Evolutionary conservation across 2,113 vertebrate species (phyloP).

Genomic region (Maccullochella peelii): DNA sequence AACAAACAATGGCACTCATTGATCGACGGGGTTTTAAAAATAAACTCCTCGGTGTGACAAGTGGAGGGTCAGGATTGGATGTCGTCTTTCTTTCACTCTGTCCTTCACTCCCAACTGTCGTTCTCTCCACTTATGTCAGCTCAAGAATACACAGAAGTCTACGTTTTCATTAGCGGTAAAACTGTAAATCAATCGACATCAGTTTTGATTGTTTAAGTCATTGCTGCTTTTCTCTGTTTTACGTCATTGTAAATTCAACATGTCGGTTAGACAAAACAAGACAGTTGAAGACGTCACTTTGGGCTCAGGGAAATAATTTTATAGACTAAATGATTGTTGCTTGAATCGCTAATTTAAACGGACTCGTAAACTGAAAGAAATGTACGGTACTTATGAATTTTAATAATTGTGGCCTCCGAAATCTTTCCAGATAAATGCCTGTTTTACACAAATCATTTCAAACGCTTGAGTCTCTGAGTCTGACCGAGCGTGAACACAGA

Average conservation of each 20-base stretch:
- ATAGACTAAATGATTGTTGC: too few species aligned
- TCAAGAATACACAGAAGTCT: not conserved
- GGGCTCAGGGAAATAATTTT: too few species aligned
- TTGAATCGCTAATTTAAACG: too few species aligned
- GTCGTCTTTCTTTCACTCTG: not conserved
- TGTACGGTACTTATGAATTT: too few species aligned
- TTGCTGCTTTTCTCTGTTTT: not conserved
- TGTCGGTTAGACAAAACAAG: not conserved
- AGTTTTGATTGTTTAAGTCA: not conserved
- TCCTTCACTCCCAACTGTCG: conserved; percentile 8
- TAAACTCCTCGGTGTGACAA: conserved; percentile 38
- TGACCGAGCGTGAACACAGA: too few species aligned
- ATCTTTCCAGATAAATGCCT: too few species aligned
- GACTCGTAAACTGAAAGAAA: too few species aligned
- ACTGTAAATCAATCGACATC: not conserved
- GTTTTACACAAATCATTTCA: too few species aligned
- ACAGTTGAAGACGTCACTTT: too few species aligned
- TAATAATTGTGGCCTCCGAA: too few species aligned
- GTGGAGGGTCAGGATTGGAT: not conserved
- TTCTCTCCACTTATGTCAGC: not conserved
- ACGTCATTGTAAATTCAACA: not conserved
- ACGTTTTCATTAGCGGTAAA: not conserved
- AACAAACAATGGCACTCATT: conserved; percentile 49
- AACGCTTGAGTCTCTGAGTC: too few species aligned
- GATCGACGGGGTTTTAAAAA: conserved; percentile 64